These are phyloP conservation scores for Grantiella picta DNA, from an alignment of 2,113 vertebrate species.

Conservation along the genomic window DNA sequence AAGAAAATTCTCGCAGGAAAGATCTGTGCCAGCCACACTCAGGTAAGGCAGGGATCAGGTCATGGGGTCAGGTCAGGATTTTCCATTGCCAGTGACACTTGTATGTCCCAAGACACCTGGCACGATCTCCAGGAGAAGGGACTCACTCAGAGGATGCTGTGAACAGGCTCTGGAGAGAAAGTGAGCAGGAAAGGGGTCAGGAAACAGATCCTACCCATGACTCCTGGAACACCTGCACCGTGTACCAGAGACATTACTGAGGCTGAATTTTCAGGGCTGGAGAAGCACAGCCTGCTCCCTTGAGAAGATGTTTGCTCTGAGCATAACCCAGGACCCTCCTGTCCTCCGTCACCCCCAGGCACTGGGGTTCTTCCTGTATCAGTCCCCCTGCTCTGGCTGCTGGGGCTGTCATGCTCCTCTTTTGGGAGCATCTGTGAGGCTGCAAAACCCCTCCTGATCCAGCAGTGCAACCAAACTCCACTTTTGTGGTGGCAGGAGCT, in stretches of 20 bases:
- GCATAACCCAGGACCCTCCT: background rate
- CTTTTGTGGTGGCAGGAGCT: rapidly evolving
- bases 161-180: background rate
- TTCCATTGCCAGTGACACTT: background rate
- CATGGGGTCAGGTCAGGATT: background rate
- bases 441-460: background rate
- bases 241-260: rapidly evolving
- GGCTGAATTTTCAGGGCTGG: background rate
- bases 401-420: background rate
- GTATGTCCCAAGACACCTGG: background rate
- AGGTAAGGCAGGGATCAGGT: background rate
- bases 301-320: background rate
- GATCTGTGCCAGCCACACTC: too few species aligned
- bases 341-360: background rate
- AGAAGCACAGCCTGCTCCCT: rapidly evolving
- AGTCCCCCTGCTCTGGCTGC: background rate
- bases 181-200: background rate
- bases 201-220: background rate
- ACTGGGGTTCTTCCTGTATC: background rate
- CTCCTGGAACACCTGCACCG: background rate
- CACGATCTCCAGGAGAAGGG: background rate
- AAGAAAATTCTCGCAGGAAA: too few species aligned
- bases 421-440: too few species aligned
- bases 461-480: rapidly evolving
- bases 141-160: rapidly evolving